phyloP scores from a whole-genome alignment of 2,888 invertebrate genomes.

The Colletes collaris region DNA sequence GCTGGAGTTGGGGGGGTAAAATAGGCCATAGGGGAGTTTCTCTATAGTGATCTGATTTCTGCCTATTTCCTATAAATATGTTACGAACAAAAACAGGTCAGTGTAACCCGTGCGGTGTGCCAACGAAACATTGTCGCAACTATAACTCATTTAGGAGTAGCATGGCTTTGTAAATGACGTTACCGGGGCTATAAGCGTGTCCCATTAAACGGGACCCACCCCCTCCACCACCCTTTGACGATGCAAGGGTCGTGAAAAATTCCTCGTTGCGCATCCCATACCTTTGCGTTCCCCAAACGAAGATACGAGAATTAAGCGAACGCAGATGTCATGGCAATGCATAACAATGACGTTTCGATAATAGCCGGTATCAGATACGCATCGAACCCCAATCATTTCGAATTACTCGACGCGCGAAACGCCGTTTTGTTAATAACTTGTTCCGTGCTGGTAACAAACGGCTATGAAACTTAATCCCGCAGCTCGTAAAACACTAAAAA shows the following conservation, averaged over 20 bases:
- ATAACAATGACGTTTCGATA: slow-evolving; percentile 7
- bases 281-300: too few relatives aligned
- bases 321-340: neutral
- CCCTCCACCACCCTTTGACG: neutral
- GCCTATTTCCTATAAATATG: slow-evolving; percentile 21
- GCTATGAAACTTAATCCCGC: neutral
- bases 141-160: slow-evolving; percentile 28
- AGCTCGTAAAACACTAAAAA: neutral
- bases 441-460: neutral
- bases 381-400: slow-evolving; percentile 16
- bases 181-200: slow-evolving; percentile 11
- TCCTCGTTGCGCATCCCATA: too few relatives aligned
- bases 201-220: slow-evolving; percentile 7
- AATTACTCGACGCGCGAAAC: slow-evolving; percentile 13
- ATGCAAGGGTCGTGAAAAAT: slow-evolving; percentile 20
- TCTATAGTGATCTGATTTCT: slow-evolving; percentile 13
- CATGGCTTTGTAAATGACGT: slow-evolving; percentile 26
- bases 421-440: neutral
- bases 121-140: slow-evolving; percentile 4
- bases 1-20: neutral
- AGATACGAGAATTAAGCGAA: neutral
- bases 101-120: neutral
- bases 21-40: neutral
- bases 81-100: slow-evolving; percentile 38
- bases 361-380: slow-evolving; percentile 22